phyloP scores from a whole-genome alignment of 2,888 invertebrate species.

The Pristionchus exspectatus region DNA sequence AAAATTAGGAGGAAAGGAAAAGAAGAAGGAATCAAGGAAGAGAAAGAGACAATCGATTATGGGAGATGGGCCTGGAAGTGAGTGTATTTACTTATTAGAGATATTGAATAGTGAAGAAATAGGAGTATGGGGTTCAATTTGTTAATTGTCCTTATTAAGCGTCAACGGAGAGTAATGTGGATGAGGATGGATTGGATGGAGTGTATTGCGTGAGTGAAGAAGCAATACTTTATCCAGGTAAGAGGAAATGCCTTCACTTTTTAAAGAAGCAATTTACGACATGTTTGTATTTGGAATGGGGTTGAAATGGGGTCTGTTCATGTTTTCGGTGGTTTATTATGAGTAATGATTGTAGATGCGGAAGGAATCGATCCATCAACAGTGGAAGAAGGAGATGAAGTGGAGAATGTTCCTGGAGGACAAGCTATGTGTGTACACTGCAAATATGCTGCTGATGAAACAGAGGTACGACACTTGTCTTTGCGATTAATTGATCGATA shows the following conservation, averaged over 20 bases:
- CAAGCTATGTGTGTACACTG: constrained; percentile 62
- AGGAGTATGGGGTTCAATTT: not conserved
- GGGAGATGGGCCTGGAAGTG: constrained; percentile 23
- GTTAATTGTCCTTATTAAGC: not conserved
- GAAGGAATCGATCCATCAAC: constrained; percentile 37
- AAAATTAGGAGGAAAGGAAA: constrained; percentile 16
- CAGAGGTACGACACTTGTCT: constrained; percentile 56
- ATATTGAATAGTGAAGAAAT: not conserved
- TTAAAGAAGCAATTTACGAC: too few relatives aligned
- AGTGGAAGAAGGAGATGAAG: constrained; percentile 64
- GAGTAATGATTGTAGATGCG: not conserved
- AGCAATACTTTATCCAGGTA: constrained; percentile 57
- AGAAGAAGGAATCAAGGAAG: constrained; percentile 3
- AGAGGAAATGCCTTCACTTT: not conserved
- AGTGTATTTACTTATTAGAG: not conserved
- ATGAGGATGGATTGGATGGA: constrained; percentile 68
- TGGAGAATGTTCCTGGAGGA: constrained; percentile 61
- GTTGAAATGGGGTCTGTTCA: too few relatives aligned
- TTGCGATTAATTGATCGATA: too few relatives aligned
- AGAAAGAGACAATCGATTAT: not conserved
- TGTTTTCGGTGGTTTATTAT: too few relatives aligned
- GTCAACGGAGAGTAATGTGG: constrained; percentile 47
- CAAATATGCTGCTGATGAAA: constrained; percentile 60
- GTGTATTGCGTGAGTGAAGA: constrained; percentile 65
- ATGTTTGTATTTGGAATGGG: too few relatives aligned